Percentiles rank a stretch among this genome's conserved stretches.
These are phyloP conservation scores for Clistopyga incitator DNA, from an alignment of 2,888 invertebrate genomes.

Conservation along the genomic window DNA sequence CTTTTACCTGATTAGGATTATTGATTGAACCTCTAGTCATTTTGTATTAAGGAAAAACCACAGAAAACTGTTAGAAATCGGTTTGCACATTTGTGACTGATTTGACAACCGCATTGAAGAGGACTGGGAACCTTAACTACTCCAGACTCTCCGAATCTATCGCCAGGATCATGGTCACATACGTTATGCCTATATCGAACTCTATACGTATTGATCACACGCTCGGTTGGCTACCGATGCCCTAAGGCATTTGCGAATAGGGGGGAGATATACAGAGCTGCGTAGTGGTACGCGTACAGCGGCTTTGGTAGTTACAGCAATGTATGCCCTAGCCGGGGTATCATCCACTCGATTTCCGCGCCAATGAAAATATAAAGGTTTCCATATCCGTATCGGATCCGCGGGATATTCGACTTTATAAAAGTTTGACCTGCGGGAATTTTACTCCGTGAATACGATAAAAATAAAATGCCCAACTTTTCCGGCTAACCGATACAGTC, in stretches of 20 bases:
- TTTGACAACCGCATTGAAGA: too few species aligned
- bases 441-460: neutral
- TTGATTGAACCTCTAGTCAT: too few species aligned
- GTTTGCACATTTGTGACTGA: too few species aligned
- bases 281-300: neutral
- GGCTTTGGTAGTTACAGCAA: conserved; percentile 12
- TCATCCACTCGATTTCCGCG: conserved; percentile 27
- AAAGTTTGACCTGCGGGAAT: neutral
- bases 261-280: conserved; percentile 11
- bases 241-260: conserved; percentile 46
- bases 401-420: neutral
- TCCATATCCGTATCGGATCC: conserved; percentile 6
- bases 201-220: conserved; percentile 68
- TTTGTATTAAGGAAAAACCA: too few species aligned
- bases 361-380: conserved; percentile 16
- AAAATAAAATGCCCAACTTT: conserved; percentile 5
- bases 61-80: too few species aligned
- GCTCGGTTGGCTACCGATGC: conserved; percentile 61
- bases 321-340: conserved; percentile 12
- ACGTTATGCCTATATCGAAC: conserved; percentile 18
- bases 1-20: too few species aligned
- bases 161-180: conserved; percentile 40
- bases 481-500: neutral
- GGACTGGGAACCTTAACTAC: conserved; percentile 4
- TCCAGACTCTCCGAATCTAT: conserved; percentile 35